phyloP scores from a whole-genome alignment of 2,797 vertebrate genomes.

The Miopithecus talapoin region DNA sequence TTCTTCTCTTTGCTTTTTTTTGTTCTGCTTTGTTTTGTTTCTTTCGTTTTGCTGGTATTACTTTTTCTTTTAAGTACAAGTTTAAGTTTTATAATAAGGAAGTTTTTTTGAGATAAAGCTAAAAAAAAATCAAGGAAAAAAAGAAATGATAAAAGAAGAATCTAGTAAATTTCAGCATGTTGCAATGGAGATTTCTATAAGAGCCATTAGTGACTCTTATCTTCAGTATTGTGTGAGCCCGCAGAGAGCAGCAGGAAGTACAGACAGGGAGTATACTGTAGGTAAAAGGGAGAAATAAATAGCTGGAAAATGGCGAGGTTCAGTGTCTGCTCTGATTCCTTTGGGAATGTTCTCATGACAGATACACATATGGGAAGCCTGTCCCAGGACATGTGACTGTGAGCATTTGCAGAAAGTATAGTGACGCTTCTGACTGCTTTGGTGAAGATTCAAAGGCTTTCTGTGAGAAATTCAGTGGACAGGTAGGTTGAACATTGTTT shows the following conservation, averaged over 20 bases:
- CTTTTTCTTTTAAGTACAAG: neutral
- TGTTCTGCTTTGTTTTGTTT: neutral
- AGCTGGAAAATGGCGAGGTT: neutral
- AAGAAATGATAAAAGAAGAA: neutral
- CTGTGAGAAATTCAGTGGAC: conserved; percentile 81
- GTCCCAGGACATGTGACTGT: conserved; percentile 79
- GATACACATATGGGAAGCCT: conserved; percentile 85
- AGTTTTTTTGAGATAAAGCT: neutral
- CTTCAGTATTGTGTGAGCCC: neutral
- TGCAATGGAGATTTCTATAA: neutral
- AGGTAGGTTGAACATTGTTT: conserved; percentile 69
- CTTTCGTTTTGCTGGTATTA: neutral
- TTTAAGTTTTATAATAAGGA: neutral
- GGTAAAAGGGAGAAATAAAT: neutral
- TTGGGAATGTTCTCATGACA: conserved; percentile 55
- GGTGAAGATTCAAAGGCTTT: conserved; percentile 66
- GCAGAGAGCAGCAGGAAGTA: neutral
- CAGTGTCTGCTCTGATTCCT: neutral
- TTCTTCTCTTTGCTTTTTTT: neutral
- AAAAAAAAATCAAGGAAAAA: neutral
- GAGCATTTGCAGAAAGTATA: conserved; percentile 81
- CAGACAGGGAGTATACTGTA: neutral
- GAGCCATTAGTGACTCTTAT: neutral
- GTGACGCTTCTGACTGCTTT: conserved; percentile 34
- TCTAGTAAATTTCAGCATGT: neutral